Conservation (phyloP, 64 coral and sea anemone genomes). For the Pocillopora verrucosa region DNA sequence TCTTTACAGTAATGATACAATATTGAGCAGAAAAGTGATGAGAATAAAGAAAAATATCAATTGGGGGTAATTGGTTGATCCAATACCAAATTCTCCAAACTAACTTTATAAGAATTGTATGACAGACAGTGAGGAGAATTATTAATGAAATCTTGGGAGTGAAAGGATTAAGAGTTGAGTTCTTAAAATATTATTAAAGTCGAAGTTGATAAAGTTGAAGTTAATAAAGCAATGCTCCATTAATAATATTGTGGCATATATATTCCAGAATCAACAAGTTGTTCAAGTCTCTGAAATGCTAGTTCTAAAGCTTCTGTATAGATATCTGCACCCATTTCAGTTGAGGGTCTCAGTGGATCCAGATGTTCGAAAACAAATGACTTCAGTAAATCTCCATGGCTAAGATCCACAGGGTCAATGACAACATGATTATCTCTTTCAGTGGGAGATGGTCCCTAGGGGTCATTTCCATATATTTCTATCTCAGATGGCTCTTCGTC, state of each 20-base stretch:
- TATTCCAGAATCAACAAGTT: constrained; percentile 28
- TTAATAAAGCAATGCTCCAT: neutral
- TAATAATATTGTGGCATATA: neutral
- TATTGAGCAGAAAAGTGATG: no score
- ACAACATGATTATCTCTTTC: constrained; percentile 41
- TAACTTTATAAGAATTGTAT: no score
- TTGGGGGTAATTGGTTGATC: no score
- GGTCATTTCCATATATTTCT: constrained; percentile 53
- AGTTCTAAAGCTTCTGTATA: constrained; percentile 52
- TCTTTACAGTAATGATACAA: no score
- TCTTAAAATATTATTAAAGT: no score
- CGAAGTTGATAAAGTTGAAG: no score
- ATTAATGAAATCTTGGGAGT: no score
- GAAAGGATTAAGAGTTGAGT: no score
- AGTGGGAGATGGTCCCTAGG: constrained; percentile 50
- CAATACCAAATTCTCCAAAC: no score
- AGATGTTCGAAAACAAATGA: constrained; percentile 53
- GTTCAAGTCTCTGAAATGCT: constrained; percentile 31
- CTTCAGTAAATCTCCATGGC: constrained; percentile 34
- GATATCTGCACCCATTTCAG: constrained; percentile 59
- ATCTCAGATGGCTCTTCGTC: constrained; percentile 30
- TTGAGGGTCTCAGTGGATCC: constrained; percentile 46
- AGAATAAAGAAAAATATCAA: no score
- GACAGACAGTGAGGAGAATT: no score
- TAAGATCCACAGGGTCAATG: constrained; percentile 30